phyloP scores from a whole-genome alignment of 2,797 vertebrate genomes.

The Pantherophis vulpinus region DNA sequence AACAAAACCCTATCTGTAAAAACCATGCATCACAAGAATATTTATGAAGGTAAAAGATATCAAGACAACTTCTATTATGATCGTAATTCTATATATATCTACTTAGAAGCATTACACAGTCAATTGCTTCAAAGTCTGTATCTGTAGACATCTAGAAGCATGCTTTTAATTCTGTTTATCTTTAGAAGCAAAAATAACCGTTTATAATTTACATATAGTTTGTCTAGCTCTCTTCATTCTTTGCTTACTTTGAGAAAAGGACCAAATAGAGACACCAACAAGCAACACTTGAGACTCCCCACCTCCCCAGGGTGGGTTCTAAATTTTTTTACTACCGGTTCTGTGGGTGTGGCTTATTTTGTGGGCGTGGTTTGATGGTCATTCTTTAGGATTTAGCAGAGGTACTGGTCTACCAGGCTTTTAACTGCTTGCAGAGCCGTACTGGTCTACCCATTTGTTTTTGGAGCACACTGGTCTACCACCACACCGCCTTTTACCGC shows the following conservation, averaged over 20 bases:
- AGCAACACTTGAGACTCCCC: not conserved
- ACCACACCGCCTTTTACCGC: too few species aligned
- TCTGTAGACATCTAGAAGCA: not conserved
- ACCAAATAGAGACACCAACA: not conserved
- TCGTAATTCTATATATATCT: not conserved
- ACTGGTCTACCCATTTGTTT: too few species aligned
- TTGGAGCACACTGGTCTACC: too few species aligned
- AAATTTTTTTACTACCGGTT: too few species aligned
- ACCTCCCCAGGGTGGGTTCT: too few species aligned
- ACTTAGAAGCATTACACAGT: not conserved
- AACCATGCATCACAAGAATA: not conserved
- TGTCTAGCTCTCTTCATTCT: not conserved
- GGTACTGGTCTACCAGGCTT: too few species aligned
- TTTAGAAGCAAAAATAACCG: not conserved
- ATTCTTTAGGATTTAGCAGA: too few species aligned
- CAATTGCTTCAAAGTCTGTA: not conserved
- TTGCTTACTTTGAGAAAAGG: not conserved
- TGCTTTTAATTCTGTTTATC: not conserved
- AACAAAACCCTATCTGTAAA: not conserved
- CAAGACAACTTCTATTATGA: not conserved
- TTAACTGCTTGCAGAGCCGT: too few species aligned
- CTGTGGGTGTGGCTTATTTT: too few species aligned
- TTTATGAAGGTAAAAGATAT: not conserved
- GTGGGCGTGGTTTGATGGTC: too few species aligned
- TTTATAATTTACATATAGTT: conserved; percentile 22